phyloP scores from a whole-genome alignment of 2,888 invertebrate species.

The Cheilosia grossa region DNA sequence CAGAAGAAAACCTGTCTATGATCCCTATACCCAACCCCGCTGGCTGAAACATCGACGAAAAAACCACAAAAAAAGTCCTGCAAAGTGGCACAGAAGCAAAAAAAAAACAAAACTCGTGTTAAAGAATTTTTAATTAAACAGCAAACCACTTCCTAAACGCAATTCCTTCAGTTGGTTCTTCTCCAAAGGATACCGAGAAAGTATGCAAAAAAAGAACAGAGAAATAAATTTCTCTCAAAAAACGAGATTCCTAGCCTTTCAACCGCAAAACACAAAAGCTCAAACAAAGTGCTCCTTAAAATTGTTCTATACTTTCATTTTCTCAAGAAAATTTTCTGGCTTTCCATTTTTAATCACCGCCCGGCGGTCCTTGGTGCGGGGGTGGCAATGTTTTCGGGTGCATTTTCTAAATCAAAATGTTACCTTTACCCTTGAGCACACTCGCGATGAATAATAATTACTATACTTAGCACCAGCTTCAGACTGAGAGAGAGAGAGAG shows the following conservation, averaged over 20 bases:
- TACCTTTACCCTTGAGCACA: slow-evolving; percentile 25
- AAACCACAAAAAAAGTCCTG: slow-evolving; percentile 30
- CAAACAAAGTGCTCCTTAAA: slow-evolving; percentile 51
- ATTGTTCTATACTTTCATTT: slow-evolving; percentile 36
- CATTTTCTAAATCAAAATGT: slow-evolving; percentile 40
- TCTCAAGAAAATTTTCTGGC: slow-evolving; percentile 17
- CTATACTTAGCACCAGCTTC: not conserved
- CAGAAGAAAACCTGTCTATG: slow-evolving; percentile 10
- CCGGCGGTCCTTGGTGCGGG: not conserved
- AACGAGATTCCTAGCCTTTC: slow-evolving; percentile 42
- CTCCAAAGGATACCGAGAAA: slow-evolving; percentile 4
- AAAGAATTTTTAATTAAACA: slow-evolving; percentile 72
- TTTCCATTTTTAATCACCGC: not conserved
- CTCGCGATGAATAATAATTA: slow-evolving; percentile 41
- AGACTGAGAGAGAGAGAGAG: not conserved
- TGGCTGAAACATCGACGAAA: slow-evolving; percentile 1
- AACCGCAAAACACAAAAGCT: slow-evolving; percentile 61
- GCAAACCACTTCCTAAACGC: slow-evolving; percentile 62
- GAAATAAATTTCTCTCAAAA: slow-evolving; percentile 20
- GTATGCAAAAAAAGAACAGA: not conserved
- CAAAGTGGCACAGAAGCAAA: slow-evolving; percentile 5
- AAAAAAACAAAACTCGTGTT: slow-evolving; percentile 35
- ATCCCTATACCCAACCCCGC: slow-evolving; percentile 1
- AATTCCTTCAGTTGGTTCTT: slow-evolving; percentile 42
- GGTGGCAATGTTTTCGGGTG: not conserved